These are phyloP conservation scores for Pantherophis guttatus DNA, from an alignment of 2,113 vertebrate genomes.

Conservation along the genomic window DNA sequence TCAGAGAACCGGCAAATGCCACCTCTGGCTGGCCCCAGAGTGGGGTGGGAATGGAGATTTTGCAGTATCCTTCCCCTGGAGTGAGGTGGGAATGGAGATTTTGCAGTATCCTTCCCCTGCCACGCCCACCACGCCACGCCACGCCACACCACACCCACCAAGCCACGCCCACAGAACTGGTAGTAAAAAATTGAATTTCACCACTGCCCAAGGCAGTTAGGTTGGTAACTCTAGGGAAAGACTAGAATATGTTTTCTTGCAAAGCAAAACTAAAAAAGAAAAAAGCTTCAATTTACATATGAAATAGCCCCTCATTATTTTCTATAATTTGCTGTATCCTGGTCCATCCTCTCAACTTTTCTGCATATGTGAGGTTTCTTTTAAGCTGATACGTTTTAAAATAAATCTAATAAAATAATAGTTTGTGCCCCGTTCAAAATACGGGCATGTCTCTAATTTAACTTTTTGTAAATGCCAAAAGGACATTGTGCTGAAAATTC, in stretches of 20 bases:
- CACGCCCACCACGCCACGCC: too few species aligned
- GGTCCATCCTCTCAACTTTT: background rate
- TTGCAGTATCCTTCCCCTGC: too few species aligned
- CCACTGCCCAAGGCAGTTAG: background rate
- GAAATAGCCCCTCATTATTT: slow-evolving; percentile 20
- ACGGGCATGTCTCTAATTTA: slow-evolving; percentile 37
- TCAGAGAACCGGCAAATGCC: too few species aligned
- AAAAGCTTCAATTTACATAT: too few species aligned
- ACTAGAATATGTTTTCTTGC: background rate
- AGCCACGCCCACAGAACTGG: too few species aligned
- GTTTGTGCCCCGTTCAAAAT: slow-evolving; percentile 6
- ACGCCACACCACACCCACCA: too few species aligned
- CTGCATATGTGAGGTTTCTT: background rate
- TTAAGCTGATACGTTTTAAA: background rate
- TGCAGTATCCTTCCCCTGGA: too few species aligned
- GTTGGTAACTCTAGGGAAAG: background rate
- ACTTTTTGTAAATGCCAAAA: slow-evolving; percentile 41
- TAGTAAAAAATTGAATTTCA: too few species aligned
- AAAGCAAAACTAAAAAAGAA: slow-evolving; percentile 6
- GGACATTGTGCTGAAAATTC: slow-evolving; percentile 37
- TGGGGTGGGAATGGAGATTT: too few species aligned
- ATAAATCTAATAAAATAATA: background rate
- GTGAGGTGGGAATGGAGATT: too few species aligned
- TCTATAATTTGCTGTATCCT: slow-evolving; percentile 11
- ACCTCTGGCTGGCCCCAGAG: too few species aligned